A percentile compares a stretch with the other conserved stretches of the same genome.
Evolutionary conservation across 2,113 vertebrate species (phyloP).

Genomic region (Hymenochirus boettgeri): DNA sequence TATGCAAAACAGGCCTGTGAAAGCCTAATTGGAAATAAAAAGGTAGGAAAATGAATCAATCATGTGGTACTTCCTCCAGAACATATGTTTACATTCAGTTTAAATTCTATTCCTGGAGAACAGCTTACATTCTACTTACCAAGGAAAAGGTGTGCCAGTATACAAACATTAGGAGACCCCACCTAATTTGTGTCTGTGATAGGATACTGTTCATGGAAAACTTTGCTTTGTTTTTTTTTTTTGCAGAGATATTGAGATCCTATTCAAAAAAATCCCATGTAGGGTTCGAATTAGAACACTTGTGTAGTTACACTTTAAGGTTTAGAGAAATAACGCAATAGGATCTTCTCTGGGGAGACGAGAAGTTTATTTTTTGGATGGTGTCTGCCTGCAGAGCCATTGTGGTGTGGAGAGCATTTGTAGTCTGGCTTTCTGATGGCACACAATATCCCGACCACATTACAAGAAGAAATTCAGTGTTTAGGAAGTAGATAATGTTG

Average conservation of each 20-base stretch:
- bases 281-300: not conserved
- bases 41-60: not conserved
- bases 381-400: not conserved
- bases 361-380: constrained; percentile 11
- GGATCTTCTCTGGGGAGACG: constrained; percentile 3
- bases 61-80: not conserved
- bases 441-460: constrained; percentile 8
- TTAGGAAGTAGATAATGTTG: not conserved
- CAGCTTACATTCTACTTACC: not conserved
- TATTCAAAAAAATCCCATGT: not conserved
- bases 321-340: constrained; percentile 10
- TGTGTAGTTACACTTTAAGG: not conserved
- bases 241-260: not conserved
- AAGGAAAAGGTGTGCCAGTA: not conserved
- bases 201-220: not conserved
- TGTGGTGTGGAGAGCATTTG: not conserved
- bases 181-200: not conserved
- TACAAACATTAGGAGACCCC: not conserved
- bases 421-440: constrained; percentile 11
- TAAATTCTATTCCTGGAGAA: not conserved
- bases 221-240: not conserved
- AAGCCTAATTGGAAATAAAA: too few species aligned
- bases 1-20: too few species aligned
- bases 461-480: constrained; percentile 13
- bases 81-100: not conserved